A percentile compares a stretch with the other conserved stretches of the same genome.
Evolutionary conservation across 2,888 invertebrate species (phyloP).

Genomic region (Syrphus vitripennis): DNA sequence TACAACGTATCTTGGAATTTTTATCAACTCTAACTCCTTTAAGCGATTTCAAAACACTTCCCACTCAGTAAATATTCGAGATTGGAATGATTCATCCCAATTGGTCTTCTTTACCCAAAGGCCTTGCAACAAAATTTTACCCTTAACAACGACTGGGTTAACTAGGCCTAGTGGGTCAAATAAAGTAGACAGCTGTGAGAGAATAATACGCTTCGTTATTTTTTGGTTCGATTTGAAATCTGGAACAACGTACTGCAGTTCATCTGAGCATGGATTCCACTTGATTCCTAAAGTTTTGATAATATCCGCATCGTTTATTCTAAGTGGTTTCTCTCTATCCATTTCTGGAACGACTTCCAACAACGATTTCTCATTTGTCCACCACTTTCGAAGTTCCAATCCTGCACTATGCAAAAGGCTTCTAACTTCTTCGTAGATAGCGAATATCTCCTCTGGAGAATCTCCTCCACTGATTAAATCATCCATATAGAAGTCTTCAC

Average conservation of each 20-base stretch:
- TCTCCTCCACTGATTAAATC: slow-evolving; percentile 38
- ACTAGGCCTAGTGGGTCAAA: neutral
- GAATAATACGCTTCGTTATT: neutral
- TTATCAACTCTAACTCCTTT: neutral
- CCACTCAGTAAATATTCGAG: neutral
- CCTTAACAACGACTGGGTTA: neutral
- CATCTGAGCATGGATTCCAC: neutral
- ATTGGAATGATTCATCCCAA: neutral
- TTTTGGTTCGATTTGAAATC: neutral
- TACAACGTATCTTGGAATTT: neutral
- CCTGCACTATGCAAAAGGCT: neutral
- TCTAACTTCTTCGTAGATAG: neutral
- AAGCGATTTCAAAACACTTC: neutral
- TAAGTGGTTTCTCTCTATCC: neutral
- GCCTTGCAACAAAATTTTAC: neutral
- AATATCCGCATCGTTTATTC: neutral
- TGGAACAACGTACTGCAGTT: neutral
- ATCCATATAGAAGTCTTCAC: too few relatives aligned
- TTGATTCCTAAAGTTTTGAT: slow-evolving; percentile 27
- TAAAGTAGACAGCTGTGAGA: neutral
- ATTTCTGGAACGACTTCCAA: neutral
- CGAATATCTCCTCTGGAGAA: neutral
- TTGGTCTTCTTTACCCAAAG: neutral
- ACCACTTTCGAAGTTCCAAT: too few relatives aligned
- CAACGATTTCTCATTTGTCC: neutral